Base-by-base conservation (phyloP, 1,140 invertebrate species). In the Pararge aegeria region DNA sequence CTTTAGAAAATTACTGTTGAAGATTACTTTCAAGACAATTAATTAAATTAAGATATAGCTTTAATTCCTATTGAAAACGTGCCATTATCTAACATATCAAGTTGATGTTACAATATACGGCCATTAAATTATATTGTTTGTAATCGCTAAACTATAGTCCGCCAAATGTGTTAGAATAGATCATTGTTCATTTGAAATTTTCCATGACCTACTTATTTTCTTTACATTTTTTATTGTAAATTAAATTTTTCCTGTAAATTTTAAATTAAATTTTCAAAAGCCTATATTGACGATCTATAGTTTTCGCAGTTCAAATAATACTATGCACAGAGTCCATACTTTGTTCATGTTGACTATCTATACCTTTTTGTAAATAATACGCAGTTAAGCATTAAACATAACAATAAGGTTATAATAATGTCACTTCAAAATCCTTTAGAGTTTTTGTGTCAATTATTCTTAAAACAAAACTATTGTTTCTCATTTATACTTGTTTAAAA, bases 1-100 rank as follows among this genome's bases (percentile, higher is more conserved):
- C 10, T 27, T 27, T 27, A 27, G 1, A 5, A 27, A 27, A 27
- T 27, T 27, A 27, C 24, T n/a, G n/a, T n/a, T 13, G 10, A 38
- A 38, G 10, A 3, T 9, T 38, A 38, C 2, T 12, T 37, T 37
- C 10, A 3, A 30, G 13, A 40, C 10, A 40, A 40, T 2, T 15
- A 40, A 18, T 16, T 5, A 16, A 6, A 42, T 42, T 42, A 42
- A 42, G 0, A 42, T 42, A 42, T 16, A 42, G 59, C 59, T 61
- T 61, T 61, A 61, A 61, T 40, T 18, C 34, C 30, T 42, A 51
- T 24, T 21, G 13, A 54, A 59, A 53, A 50, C 38, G 59, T 61
- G 59, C 59, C 59, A 61, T 61, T 55, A 58, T 20, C 10, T 30
- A 12, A 58, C 55, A 58, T 58, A 58, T 58, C 55, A 58, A 58